These are phyloP conservation scores for Melanchra persicariae DNA, from an alignment of 2,888 invertebrate genomes.

Conservation along the genomic window DNA sequence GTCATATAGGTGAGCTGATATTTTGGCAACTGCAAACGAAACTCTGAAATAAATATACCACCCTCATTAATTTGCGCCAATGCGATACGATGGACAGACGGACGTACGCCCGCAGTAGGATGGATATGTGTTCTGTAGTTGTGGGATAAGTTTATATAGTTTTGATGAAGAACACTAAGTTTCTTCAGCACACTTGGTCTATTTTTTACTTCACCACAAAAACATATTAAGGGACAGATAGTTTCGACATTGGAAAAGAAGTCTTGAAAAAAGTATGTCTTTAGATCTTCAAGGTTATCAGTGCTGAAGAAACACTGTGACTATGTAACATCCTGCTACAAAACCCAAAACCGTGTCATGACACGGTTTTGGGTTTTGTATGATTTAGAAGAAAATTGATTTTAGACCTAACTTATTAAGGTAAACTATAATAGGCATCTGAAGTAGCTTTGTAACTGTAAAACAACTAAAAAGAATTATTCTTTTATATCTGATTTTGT, in stretches of 20 bases:
- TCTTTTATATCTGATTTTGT: no score
- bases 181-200: background rate
- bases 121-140: conserved; percentile 59
- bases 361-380: no score
- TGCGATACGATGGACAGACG: conserved; percentile 85
- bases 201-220: background rate
- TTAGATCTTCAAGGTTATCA: background rate
- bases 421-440: no score
- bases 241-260: background rate
- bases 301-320: no score
- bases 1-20: conserved; percentile 73
- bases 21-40: conserved; percentile 83
- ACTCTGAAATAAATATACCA: conserved; percentile 87
- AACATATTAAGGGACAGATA: background rate
- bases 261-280: background rate
- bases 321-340: no score
- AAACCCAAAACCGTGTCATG: no score
- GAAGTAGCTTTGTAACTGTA: no score
- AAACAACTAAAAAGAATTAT: no score
- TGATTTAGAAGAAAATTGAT: no score
- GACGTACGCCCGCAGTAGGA: conserved; percentile 75
- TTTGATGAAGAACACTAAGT: background rate
- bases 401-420: no score
- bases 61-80: conserved; percentile 90
- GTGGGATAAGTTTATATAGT: conserved; percentile 35